Evolutionary conservation across 2,888 invertebrate species (phyloP).

Genomic region (Meiosimyza platycephala): DNA sequence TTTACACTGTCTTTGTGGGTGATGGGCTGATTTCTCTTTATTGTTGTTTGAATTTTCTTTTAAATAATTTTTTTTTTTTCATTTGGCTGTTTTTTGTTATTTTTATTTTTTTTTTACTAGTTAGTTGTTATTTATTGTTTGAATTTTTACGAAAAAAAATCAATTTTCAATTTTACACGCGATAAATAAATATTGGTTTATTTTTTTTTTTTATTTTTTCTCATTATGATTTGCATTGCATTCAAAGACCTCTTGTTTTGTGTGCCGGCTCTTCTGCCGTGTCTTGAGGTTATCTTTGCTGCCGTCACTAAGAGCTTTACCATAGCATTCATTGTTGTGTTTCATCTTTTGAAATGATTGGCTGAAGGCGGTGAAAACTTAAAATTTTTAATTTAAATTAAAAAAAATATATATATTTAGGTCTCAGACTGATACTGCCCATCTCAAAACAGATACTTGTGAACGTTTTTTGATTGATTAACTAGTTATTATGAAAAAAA

Average conservation of each 20-base stretch:
- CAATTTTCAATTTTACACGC: conserved; percentile 5
- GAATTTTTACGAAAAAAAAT: conserved; percentile 1
- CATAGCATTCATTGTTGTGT: too few relatives aligned
- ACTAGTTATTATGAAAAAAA: too few relatives aligned
- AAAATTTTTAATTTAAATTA: too few relatives aligned
- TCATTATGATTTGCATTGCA: not conserved
- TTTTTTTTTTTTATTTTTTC: not conserved
- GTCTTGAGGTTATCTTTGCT: conserved; percentile 15
- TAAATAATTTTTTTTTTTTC: not conserved
- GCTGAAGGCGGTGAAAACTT: too few relatives aligned
- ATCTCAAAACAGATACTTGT: too few relatives aligned
- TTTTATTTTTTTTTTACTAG: not conserved
- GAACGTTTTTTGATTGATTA: too few relatives aligned
- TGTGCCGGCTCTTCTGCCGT: not conserved
- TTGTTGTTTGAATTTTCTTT: conserved; percentile 4
- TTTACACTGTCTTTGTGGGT: not conserved
- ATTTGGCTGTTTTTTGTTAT: not conserved
- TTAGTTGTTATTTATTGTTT: not conserved
- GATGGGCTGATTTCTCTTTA: conserved; percentile 18
- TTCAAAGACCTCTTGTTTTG: not conserved
- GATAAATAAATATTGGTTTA: conserved; percentile 7
- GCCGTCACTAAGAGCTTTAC: not conserved
- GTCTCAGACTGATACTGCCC: too few relatives aligned
- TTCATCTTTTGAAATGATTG: too few relatives aligned
- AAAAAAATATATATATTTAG: too few relatives aligned